These are phyloP conservation scores for Tipula lateralis DNA, from an alignment of 2,888 invertebrate genomes.

Conservation along the genomic window DNA sequence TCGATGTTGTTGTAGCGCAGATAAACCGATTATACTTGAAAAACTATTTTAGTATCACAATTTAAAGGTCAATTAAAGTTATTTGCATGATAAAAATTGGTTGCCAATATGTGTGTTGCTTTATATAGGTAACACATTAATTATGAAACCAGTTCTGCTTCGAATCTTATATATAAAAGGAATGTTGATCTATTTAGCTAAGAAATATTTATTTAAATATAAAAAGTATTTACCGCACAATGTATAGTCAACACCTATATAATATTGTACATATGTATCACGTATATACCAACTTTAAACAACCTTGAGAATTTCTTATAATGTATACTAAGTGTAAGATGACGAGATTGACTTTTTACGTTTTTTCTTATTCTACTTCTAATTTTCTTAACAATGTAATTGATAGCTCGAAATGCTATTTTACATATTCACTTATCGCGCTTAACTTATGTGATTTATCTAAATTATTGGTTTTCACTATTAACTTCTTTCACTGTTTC, in stretches of 20 bases:
- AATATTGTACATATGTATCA: slow-evolving; percentile 9
- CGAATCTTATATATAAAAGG: not conserved
- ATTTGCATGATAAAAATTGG: not conserved
- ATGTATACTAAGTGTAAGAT: not conserved
- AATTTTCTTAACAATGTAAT: not conserved
- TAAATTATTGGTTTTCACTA: not conserved
- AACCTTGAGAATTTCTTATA: not conserved
- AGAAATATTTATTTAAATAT: not conserved
- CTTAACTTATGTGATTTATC: not conserved
- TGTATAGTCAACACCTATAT: not conserved
- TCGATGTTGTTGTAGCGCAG: not conserved
- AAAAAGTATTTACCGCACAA: not conserved
- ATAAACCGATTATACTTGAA: not conserved
- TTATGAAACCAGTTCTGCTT: not conserved
- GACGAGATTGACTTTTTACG: not conserved
- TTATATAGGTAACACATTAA: not conserved
- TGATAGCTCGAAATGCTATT: not conserved
- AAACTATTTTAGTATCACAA: not conserved
- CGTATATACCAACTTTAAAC: not conserved
- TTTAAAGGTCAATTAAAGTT: not conserved
- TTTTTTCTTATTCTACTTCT: not conserved
- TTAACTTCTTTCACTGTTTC: not conserved
- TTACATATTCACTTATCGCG: not conserved
- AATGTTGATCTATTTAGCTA: not conserved
- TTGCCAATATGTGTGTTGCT: not conserved